Conservation (phyloP, 2,888 invertebrate species). For the Mayetiola destructor region DNA sequence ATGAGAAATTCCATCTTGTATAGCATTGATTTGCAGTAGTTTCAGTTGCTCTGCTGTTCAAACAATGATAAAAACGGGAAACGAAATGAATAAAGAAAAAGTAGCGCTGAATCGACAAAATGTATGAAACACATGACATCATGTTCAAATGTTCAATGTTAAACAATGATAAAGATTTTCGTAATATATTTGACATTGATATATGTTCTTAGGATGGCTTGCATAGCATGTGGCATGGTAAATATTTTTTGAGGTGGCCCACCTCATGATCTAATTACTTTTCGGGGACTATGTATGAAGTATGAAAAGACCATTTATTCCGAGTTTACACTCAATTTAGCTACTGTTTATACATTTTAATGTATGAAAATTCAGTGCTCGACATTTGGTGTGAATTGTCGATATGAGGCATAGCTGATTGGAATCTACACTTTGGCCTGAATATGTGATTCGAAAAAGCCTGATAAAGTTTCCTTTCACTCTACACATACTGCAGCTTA, state of each 20-base stretch:
- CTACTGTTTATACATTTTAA: conserved; percentile 6
- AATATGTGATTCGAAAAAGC: too few species aligned
- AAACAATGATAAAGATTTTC: neutral
- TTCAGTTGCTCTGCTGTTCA: neutral
- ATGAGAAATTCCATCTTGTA: neutral
- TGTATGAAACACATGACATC: conserved; percentile 3
- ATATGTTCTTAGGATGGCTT: conserved; percentile 12
- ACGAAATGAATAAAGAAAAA: neutral
- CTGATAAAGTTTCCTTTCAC: too few species aligned
- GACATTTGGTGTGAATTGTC: too few species aligned
- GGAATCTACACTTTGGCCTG: too few species aligned
- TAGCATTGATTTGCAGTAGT: neutral
- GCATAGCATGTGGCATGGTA: too few species aligned
- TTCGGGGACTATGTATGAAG: too few species aligned
- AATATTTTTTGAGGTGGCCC: neutral
- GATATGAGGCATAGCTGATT: too few species aligned
- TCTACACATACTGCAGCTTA: too few species aligned
- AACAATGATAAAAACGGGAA: neutral
- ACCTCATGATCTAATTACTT: conserved; percentile 11
- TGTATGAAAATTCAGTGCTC: too few species aligned
- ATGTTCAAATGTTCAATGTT: neutral
- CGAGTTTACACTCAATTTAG: conserved; percentile 6
- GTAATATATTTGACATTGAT: conserved; percentile 1
- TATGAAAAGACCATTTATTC: conserved; percentile 4
- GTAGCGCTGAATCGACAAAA: neutral